Evolutionary conservation across 1,140 invertebrate genomes (phyloP), one percentile per base, ranked within the genome.

Genomic region (Drosophila melanica): DNA sequence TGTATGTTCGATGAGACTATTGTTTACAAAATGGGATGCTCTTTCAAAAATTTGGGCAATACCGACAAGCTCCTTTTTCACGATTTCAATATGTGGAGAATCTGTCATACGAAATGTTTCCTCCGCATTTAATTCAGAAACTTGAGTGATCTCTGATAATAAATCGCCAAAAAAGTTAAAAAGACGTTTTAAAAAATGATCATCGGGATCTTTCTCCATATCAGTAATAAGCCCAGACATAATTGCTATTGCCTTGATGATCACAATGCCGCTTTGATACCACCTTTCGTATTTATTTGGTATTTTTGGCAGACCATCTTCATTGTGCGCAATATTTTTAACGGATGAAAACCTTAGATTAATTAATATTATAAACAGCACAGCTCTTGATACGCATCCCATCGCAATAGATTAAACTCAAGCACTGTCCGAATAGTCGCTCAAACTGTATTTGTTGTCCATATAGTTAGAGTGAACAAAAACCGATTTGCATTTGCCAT

Each of bases 321-420:
- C 41, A 42, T 59, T 45, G 5, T 33, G 27, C 20, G 9, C 12
- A 59, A 42, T 55, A 18, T 55, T 76, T 60, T 60, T 18, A 41
- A 33, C 53, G 41, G 48, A 11, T 41, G 73, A 16, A 4, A 47
- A 37, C 2, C 27, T n/a, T 20, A 37, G 18, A n/a, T 11, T 37
- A 16, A 74, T 8, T 42, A 75, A 23, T 27, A 72, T 30, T 60
- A 75, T 11, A 16, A 47, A 37, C 30, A 62, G 67, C 54, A 41
- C 35, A 67, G 44, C 44, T 55, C 57, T 58, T 44, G 39, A 53
- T 62, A 35, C 27, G 47, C 63, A 58, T 50, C 63, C 51, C 74
- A 76, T 73, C 58, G 55, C 44, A 58, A 48, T 73, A 42, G 74
- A 60, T 68, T 70, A 73, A 63, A 39, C 23, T 23, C 50, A 73